phyloP scores from a whole-genome alignment of 2,888 invertebrate species.

The Sipha maydis region DNA sequence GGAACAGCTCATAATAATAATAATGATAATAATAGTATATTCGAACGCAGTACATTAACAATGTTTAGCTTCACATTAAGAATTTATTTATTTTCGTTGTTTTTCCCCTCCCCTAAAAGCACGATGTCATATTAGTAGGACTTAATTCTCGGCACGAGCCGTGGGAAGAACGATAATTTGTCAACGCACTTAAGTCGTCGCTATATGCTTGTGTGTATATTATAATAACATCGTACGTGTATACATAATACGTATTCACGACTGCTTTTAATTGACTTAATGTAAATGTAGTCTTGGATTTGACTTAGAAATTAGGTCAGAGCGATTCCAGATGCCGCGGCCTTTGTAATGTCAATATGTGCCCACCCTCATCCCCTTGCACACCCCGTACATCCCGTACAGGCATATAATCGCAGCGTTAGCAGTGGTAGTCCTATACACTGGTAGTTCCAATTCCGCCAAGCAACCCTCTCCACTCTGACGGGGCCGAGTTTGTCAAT shows the following conservation, averaged over 20 bases:
- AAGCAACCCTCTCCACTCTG: background rate
- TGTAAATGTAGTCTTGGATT: constrained; percentile 28
- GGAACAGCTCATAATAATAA: background rate
- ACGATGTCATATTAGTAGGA: background rate
- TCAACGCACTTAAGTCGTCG: background rate
- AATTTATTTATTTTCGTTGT: too few species aligned
- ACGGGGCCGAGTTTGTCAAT: background rate
- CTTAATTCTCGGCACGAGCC: too few species aligned
- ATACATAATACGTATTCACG: background rate
- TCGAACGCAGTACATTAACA: background rate
- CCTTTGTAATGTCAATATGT: background rate
- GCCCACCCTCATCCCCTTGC: background rate
- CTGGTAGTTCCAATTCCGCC: background rate
- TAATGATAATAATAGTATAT: background rate
- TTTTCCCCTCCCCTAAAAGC: background rate
- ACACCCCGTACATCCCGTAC: too few species aligned
- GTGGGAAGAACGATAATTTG: background rate
- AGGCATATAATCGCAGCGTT: background rate
- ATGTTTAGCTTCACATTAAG: too few species aligned
- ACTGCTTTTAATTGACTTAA: background rate
- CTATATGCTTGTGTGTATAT: background rate
- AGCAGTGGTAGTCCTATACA: background rate
- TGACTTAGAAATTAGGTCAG: constrained; percentile 34
- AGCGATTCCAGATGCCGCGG: background rate
- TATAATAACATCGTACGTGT: too few species aligned